Percentiles rank a stretch among this genome's conserved stretches.
Evolutionary conservation across 1,140 invertebrate genomes (phyloP).

Genomic region (Drosophila subpulchrella): DNA sequence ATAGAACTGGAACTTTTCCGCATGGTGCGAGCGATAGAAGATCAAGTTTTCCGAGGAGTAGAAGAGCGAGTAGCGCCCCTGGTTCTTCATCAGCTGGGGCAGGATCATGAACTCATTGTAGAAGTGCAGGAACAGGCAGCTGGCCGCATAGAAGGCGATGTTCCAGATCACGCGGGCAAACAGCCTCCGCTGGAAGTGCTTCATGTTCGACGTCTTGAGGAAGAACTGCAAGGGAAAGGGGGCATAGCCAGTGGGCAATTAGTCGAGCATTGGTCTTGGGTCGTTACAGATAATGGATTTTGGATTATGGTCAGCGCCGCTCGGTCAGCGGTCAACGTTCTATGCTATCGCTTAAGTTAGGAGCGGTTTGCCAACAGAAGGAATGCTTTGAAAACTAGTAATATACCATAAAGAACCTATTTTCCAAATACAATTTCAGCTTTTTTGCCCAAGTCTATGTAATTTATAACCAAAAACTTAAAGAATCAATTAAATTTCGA

Average conservation of each 20-base stretch:
- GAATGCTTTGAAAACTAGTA: too few relatives aligned
- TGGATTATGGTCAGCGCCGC: conserved; percentile 6
- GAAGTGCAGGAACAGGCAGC: conserved; percentile 74
- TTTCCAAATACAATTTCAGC: too few relatives aligned
- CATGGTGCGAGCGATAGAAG: conserved; percentile 78
- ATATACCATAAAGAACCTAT: too few relatives aligned
- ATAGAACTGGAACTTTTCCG: conserved; percentile 81
- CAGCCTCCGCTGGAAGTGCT: conserved; percentile 80
- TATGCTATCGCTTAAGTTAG: conserved; percentile 7
- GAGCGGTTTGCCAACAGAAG: not conserved
- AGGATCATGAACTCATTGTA: conserved; percentile 82
- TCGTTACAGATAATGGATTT: conserved; percentile 14
- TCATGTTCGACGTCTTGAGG: conserved; percentile 74
- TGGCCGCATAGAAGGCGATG: conserved; percentile 77
- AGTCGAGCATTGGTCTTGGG: conserved; percentile 33
- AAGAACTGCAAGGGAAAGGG: conserved; percentile 66
- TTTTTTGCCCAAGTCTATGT: too few relatives aligned
- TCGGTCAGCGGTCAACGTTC: not conserved
- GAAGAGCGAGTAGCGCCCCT: conserved; percentile 78
- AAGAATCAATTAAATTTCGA: too few relatives aligned
- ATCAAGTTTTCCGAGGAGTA: conserved; percentile 80
- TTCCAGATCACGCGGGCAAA: conserved; percentile 81
- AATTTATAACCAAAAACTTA: too few relatives aligned
- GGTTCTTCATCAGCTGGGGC: conserved; percentile 77
- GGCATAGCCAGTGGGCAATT: conserved; percentile 12